A percentile compares a stretch with the other conserved stretches of the same genome.
phyloP scores from a whole-genome alignment of 2,888 invertebrate species.

The Luperina testacea region DNA sequence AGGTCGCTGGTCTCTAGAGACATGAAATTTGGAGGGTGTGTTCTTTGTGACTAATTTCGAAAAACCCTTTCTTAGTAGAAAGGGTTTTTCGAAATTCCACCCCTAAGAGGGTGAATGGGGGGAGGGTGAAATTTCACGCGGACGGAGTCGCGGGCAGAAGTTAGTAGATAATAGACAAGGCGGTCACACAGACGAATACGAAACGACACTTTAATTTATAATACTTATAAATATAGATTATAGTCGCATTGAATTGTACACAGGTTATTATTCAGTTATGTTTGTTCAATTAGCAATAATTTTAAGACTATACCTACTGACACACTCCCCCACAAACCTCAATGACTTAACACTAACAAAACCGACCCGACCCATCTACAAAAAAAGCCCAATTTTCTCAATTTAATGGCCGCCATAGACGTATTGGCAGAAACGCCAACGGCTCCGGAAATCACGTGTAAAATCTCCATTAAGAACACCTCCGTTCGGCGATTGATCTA shows the following conservation, averaged over 20 bases:
- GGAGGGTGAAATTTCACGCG: too few species aligned
- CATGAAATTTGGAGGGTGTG: too few species aligned
- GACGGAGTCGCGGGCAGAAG: too few species aligned
- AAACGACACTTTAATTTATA: background rate
- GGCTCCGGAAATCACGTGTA: conserved; percentile 87
- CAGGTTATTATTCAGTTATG: background rate
- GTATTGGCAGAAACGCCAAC: conserved; percentile 74
- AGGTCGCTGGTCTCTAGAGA: too few species aligned
- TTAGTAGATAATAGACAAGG: too few species aligned
- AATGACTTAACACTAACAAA: conserved; percentile 44
- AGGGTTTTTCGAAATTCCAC: too few species aligned
- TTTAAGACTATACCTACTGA: background rate
- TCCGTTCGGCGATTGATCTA: conserved; percentile 83
- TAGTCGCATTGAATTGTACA: background rate
- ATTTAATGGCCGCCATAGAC: conserved; percentile 74
- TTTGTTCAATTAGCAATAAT: background rate
- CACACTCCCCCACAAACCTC: conserved; percentile 28
- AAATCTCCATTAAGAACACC: conserved; percentile 88
- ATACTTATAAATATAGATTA: background rate
- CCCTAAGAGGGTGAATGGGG: too few species aligned
- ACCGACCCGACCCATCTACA: background rate
- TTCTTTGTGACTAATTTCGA: too few species aligned
- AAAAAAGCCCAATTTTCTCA: conserved; percentile 65
- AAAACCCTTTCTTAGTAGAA: too few species aligned
- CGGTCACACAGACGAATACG: too few species aligned